A percentile compares a stretch with the other conserved stretches of the same genome.
Conservation (phyloP, 2,113 vertebrate species). For the Pagrus major region DNA sequence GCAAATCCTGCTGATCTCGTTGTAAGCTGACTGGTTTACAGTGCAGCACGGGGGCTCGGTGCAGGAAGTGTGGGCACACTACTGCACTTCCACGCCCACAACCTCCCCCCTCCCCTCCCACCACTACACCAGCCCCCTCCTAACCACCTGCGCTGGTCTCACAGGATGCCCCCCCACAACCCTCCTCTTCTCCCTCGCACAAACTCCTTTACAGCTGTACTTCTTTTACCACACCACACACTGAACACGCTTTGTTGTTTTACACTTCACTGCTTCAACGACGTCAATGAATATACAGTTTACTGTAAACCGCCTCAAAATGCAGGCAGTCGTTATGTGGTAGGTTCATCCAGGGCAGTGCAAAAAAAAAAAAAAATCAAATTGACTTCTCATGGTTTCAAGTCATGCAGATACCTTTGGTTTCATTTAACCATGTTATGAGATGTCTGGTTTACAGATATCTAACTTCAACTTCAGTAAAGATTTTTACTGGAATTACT, state of each 20-base stretch:
- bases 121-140: conserved; percentile 56
- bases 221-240: conserved; percentile 70
- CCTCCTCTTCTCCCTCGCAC: conserved; percentile 21
- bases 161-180: conserved; percentile 87
- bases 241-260: conserved; percentile 60
- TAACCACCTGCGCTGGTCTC: conserved; percentile 90
- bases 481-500: neutral
- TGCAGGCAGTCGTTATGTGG: conserved; percentile 1
- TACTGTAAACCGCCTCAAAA: conserved; percentile 44
- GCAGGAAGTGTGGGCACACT: conserved; percentile 91
- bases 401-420: neutral
- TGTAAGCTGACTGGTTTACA: conserved; percentile 74
- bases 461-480: neutral
- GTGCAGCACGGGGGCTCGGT: conserved; percentile 62
- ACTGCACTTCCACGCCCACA: conserved; percentile 76
- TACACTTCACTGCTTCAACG: conserved; percentile 64
- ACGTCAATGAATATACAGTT: conserved; percentile 32
- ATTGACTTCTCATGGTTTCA: neutral
- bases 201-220: conserved; percentile 75
- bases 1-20: conserved; percentile 74
- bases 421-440: neutral
- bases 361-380: neutral
- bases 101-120: conserved; percentile 69
- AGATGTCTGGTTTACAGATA: neutral
- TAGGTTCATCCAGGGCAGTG: neutral